Conservation (phyloP, 2,888 invertebrate genomes). For the Agelastica alni region DNA sequence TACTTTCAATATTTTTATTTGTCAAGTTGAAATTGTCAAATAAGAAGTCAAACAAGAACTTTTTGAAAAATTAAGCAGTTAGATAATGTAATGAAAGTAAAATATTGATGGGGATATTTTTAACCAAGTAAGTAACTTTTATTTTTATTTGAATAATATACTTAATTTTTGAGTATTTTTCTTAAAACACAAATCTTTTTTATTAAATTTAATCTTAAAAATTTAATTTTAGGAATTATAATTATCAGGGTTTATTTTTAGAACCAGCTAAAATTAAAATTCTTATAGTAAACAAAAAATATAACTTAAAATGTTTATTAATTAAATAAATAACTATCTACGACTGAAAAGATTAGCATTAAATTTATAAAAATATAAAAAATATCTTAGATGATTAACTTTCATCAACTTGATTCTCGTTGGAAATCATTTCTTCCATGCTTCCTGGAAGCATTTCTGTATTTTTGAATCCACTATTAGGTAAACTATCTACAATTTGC, state of each 20-base stretch:
- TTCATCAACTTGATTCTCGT: conserved; percentile 3
- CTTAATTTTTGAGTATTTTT: no score
- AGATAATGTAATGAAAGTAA: conserved; percentile 1
- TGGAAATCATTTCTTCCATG: neutral
- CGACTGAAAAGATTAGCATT: neutral
- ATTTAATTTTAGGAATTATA: no score
- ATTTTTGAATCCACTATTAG: neutral
- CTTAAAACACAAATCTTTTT: no score
- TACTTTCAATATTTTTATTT: no score
- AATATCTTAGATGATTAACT: neutral
- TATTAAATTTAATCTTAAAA: no score
- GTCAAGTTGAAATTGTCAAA: no score
- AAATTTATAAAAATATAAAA: conserved; percentile 9
- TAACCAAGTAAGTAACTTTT: conserved; percentile 12
- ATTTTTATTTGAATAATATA: neutral
- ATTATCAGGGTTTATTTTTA: no score
- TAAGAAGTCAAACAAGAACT: no score
- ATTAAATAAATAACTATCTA: neutral
- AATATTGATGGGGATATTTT: conserved; percentile 10
- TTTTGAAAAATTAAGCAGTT: neutral
- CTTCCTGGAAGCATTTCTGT: neutral
- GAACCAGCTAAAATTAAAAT: no score
- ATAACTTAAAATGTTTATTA: neutral
- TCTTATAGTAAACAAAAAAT: no score
- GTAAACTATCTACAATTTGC: neutral